phyloP scores from a whole-genome alignment of 2,797 vertebrate genomes.

The Oophaga sylvatica region DNA sequence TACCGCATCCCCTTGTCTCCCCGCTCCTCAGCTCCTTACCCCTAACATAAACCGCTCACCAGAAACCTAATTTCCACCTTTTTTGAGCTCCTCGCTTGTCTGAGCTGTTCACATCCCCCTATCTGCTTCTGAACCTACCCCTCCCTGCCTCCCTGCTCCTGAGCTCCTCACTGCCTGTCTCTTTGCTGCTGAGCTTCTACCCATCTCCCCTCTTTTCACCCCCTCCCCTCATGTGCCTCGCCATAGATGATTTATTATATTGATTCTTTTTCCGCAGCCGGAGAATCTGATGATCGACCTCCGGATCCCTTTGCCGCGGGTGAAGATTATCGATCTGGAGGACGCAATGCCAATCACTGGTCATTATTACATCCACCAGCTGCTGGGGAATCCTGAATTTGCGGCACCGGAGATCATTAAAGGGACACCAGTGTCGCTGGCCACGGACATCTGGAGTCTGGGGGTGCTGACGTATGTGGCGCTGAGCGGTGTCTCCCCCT shows the following conservation, averaged over 20 bases:
- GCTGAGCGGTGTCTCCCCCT: constrained; percentile 95
- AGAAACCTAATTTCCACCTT: no score
- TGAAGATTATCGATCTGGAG: constrained; percentile 93
- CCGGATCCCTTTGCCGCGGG: constrained; percentile 82
- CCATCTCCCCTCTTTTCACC: no score
- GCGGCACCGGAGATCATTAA: constrained; percentile 94
- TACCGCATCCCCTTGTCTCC: no score
- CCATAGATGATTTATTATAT: no score
- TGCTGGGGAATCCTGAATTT: constrained; percentile 94
- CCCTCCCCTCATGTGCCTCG: fast-evolving
- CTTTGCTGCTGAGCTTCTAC: no score
- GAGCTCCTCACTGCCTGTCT: no score
- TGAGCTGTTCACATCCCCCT: no score
- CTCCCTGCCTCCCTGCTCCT: no score
- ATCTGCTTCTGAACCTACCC: no score
- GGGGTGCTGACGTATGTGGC: constrained; percentile 92
- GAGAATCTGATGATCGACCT: constrained; percentile 97
- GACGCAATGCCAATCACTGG: constrained; percentile 91
- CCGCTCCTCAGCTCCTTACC: no score
- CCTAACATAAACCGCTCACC: no score
- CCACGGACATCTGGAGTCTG: constrained; percentile 92
- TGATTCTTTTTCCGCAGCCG: constrained; percentile 75
- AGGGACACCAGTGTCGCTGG: constrained; percentile 88
- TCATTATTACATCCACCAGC: constrained; percentile 91
- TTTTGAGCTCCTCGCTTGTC: no score